A percentile compares a stretch with the other conserved stretches of the same genome.
Conservation (phyloP, 2,888 invertebrate genomes). For the Thymelicus sylvestris region DNA sequence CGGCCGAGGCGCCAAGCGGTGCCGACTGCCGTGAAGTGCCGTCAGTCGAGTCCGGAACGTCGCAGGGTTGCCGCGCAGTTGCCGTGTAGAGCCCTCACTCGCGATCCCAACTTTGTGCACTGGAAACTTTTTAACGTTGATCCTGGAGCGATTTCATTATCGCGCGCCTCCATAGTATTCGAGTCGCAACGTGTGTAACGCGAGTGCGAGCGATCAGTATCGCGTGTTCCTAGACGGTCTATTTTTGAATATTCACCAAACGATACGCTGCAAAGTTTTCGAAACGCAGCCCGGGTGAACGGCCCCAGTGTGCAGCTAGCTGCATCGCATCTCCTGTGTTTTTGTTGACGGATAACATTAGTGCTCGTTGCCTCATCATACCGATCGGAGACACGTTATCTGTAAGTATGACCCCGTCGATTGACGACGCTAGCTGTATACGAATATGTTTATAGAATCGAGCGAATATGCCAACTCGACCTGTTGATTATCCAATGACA, state of each 20-base stretch:
- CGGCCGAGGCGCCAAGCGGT: slow-evolving; percentile 53
- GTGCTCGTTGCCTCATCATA: slow-evolving; percentile 74
- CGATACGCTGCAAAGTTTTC: slow-evolving; percentile 80
- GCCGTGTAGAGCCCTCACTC: slow-evolving; percentile 69
- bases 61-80: slow-evolving; percentile 72
- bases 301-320: slow-evolving; percentile 79
- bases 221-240: slow-evolving; percentile 74
- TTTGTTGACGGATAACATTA: slow-evolving; percentile 80
- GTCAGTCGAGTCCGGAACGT: slow-evolving; percentile 78
- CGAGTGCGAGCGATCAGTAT: slow-evolving; percentile 61
- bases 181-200: slow-evolving; percentile 55
- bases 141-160: slow-evolving; percentile 60
- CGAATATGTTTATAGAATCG: slow-evolving; percentile 25
- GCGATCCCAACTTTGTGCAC: slow-evolving; percentile 81
- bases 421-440: slow-evolving; percentile 72
- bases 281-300: slow-evolving; percentile 83
- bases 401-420: slow-evolving; percentile 83
- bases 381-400: slow-evolving; percentile 73
- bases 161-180: slow-evolving; percentile 60
- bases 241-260: slow-evolving; percentile 84
- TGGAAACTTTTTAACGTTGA: slow-evolving; percentile 82
- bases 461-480: slow-evolving; percentile 42
- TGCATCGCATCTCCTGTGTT: slow-evolving; percentile 80
- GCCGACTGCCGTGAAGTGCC: slow-evolving; percentile 43
- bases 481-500: slow-evolving; percentile 57